Base-by-base conservation (phyloP, 1,140 invertebrate genomes). In the Pararge aegeria region DNA sequence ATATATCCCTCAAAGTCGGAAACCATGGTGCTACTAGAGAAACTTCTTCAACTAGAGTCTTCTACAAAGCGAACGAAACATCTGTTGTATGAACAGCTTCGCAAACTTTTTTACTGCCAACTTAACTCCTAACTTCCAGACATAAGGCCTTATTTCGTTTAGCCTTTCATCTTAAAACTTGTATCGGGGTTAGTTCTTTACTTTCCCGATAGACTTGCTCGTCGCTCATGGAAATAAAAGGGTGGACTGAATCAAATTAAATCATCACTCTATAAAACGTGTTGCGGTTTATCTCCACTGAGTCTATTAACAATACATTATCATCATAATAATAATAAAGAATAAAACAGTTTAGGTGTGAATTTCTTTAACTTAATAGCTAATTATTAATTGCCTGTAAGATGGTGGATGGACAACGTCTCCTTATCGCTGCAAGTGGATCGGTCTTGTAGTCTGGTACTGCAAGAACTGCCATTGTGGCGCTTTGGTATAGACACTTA, bases 1-100 rank as follows among this genome's bases (percentile, higher is more conserved):
- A 24, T 7, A 12, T 34, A 34, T 34, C 30, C 4, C 0, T 3
- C 10, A 34, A 34, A 34, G 10, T 34, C 7, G 4, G n/a, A 34
- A 34, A 7, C 10, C 10, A 42, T 42, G 15, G 1, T 18, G 38
- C 0, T 15, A 4, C 38, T 49, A 49, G 12, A 21, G 29, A 50
- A 67, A 75, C 64, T 73, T 72, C 70, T 68, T 68, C 66, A 67
- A 67, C 70, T 71, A 44, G 40, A 72, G 66, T 72, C 63, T 76
- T 64, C 67, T 73, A 74, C 75, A 73, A 74, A 76, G 71, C 66
- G 66, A 53, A 65, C 55, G 69, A 65, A 79, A 79, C 76, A 79
- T 76, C 73, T 79, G 76, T 79, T 76, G 71, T 76, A 73, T 75
- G 73, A 66, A 73, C 69, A 75, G 57, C 58, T 61, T 19, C 40